Conservation (phyloP, 2,113 vertebrate species). For the Motacilla tschutschensis region DNA sequence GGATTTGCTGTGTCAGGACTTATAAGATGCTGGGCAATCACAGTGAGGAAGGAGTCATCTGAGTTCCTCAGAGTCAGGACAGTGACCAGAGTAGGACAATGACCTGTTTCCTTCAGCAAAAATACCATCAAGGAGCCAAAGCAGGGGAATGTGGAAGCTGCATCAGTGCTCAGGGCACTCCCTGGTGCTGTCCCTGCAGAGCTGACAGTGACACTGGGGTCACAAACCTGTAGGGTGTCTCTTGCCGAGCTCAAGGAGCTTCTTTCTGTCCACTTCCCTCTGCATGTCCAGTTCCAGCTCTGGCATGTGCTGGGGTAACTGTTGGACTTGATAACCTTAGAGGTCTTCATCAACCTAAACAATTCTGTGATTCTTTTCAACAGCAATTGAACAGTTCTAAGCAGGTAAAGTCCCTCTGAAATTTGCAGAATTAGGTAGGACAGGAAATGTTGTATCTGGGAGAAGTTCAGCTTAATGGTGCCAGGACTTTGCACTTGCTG, state of each 20-base stretch:
- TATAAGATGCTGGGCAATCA: background rate
- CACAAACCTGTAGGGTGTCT: fast-evolving
- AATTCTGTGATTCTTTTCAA: background rate
- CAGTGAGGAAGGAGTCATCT: background rate
- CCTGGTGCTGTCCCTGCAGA: background rate
- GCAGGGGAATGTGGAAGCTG: fast-evolving
- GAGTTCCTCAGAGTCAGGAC: background rate
- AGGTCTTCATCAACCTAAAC: background rate
- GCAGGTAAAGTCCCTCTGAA: background rate
- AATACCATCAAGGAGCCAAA: background rate
- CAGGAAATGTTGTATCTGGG: background rate
- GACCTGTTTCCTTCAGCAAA: background rate
- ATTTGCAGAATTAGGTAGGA: background rate
- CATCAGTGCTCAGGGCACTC: background rate
- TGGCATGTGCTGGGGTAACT: background rate
- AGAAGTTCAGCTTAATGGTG: background rate
- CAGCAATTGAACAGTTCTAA: background rate
- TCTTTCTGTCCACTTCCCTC: background rate
- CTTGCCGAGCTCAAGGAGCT: background rate
- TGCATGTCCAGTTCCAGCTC: background rate
- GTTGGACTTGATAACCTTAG: background rate
- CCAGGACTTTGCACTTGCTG: fast-evolving
- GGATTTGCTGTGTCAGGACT: background rate
- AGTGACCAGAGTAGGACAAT: background rate
- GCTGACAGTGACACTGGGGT: fast-evolving